Base-by-base conservation (phyloP, 1,140 invertebrate species). In the Araneus ventricosus region DNA sequence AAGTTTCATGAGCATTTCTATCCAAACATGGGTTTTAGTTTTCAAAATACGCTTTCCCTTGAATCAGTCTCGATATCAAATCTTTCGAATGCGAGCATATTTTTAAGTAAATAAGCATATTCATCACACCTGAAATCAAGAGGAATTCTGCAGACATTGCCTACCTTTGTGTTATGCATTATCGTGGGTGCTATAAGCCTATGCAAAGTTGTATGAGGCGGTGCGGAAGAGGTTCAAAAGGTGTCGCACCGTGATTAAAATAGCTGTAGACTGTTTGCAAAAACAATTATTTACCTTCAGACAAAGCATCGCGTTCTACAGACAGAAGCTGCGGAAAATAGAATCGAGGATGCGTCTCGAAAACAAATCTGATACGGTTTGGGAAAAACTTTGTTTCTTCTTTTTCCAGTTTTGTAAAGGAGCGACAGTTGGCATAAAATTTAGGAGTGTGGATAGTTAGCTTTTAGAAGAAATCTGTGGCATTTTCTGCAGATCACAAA, bases 261-360 rank as follows among this genome's bases (percentile, higher is more conserved):
- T 86, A 86, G 84, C 84, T 22, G 84, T 59, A 17, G 57, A 86
- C 84, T 86, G 84, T 86, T 86, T 61, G 22, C n/a, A 86, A 86
- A 86, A 86, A 37, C 45, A 63, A 86, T 86, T 34, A 61, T 86
- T 86, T 86, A 59, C 84, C 84, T 86, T 86, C 84, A 86, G 84
- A 63, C 84, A 59, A 75, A 86, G 84, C 52, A 63, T 86, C 84
- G 22, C 84, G 27, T 86, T 86, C 84, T 30, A 37, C 27, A 57
- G n/a, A 37, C 52, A 34, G 84, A 30, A 86, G 84, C 17, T 86
- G 57, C 84, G 57, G 20, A 86, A 86, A 61, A 86, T 86, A 86
- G 57, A 86, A 59, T 86, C 30, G 5, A 30, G 84, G 57, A 86
- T 34, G 84, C 84, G 84, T 59, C 84, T 61, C 57, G 52, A 86